phyloP scores from a whole-genome alignment of 64 coral and sea anemone species.

The Stichodactyla helianthus region DNA sequence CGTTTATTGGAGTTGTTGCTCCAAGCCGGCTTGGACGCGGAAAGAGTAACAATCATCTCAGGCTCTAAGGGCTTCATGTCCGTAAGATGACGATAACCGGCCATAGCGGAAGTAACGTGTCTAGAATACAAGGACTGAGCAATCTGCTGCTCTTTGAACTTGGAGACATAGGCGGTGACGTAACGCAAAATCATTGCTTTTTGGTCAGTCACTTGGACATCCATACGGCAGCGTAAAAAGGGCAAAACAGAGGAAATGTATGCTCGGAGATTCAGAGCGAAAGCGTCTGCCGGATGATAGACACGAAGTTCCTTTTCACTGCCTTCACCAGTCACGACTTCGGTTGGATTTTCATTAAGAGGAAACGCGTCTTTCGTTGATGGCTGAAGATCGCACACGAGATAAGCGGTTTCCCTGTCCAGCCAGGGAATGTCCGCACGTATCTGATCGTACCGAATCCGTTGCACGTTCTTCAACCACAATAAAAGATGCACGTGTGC shows the following conservation, averaged over 20 bases:
- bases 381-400: constrained; percentile 40
- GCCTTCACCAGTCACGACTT: neutral
- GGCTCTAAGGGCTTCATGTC: constrained; percentile 16
- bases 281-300: constrained; percentile 10
- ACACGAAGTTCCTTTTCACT: neutral
- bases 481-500: constrained; percentile 49
- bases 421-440: constrained; percentile 30
- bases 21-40: constrained; percentile 6
- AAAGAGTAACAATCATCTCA: constrained; percentile 34
- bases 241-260: constrained; percentile 26
- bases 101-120: constrained; percentile 5
- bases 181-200: constrained; percentile 32
- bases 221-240: constrained; percentile 20
- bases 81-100: constrained; percentile 8
- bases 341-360: neutral
- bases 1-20: constrained; percentile 7
- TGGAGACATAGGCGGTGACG: no score
- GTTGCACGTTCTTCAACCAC: constrained; percentile 32
- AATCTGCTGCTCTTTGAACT: no score
- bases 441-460: neutral
- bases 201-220: constrained; percentile 38
- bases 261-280: constrained; percentile 10
- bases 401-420: neutral
- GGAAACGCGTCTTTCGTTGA: neutral
- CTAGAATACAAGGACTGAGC: constrained; percentile 27